A percentile compares a stretch with the other conserved stretches of the same genome.
These are phyloP conservation scores for Ciconia maguari DNA, from an alignment of 2,113 vertebrate species.

Conservation along the genomic window DNA sequence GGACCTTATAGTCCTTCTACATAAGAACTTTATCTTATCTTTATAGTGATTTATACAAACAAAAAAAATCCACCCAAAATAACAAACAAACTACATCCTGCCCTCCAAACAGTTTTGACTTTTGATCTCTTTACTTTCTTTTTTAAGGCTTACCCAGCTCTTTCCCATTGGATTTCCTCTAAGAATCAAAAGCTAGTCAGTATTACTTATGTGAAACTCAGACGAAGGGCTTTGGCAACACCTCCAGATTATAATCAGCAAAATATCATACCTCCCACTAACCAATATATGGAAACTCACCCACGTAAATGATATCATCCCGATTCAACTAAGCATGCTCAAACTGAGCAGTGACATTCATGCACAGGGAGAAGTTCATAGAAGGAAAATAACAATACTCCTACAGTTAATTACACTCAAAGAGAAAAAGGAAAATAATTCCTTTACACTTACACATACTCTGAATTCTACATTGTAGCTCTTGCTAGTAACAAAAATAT, in stretches of 20 bases:
- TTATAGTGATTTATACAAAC: background rate
- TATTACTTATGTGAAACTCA: constrained; percentile 24
- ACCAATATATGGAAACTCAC: constrained; percentile 58
- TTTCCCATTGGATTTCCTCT: background rate
- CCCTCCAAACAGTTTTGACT: background rate
- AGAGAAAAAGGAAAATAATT: background rate
- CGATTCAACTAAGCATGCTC: constrained; percentile 37
- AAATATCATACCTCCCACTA: constrained; percentile 66
- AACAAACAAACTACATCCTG: background rate
- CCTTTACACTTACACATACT: background rate
- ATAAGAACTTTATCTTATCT: background rate
- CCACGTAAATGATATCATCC: constrained; percentile 42
- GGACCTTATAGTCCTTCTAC: background rate
- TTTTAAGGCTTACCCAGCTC: background rate
- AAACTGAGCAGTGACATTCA: constrained; percentile 27
- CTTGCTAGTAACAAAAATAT: background rate
- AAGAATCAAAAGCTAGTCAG: constrained; percentile 29
- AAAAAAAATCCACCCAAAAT: background rate
- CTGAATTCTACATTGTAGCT: background rate
- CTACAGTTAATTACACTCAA: constrained; percentile 12
- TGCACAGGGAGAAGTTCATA: background rate
- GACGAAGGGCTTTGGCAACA: constrained; percentile 48
- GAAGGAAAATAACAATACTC: constrained; percentile 48
- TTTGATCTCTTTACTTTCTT: background rate
- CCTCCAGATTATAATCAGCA: constrained; percentile 53